These are phyloP conservation scores for Rachycentron canadum DNA, from an alignment of 2,797 vertebrate species.

Conservation along the genomic window DNA sequence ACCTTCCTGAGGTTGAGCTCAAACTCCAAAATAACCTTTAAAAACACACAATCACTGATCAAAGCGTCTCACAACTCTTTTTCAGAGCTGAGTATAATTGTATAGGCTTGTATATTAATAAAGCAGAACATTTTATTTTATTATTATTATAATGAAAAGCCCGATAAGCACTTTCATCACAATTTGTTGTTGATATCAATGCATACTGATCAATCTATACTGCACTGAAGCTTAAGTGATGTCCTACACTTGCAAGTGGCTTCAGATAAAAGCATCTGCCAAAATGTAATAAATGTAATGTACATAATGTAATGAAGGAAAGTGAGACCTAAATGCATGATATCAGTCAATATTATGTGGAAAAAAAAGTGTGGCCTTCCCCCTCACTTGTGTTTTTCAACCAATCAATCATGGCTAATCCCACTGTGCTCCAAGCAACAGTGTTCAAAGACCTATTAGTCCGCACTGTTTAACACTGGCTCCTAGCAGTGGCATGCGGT, in stretches of 20 bases:
- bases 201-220: too few species aligned
- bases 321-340: not conserved
- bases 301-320: not conserved
- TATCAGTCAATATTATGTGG: slow-evolving; percentile 21
- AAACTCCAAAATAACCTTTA: too few species aligned
- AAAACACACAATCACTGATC: too few species aligned
- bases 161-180: not conserved
- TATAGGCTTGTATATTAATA: too few species aligned
- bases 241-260: too few species aligned
- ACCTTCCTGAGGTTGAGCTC: too few species aligned
- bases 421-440: slow-evolving; percentile 21
- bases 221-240: too few species aligned
- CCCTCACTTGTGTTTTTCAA: slow-evolving; percentile 29
- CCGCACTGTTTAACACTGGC: slow-evolving; percentile 39
- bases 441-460: slow-evolving; percentile 40
- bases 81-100: too few species aligned
- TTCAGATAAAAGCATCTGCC: too few species aligned
- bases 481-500: not conserved
- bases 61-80: too few species aligned
- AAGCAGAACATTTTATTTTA: too few species aligned
- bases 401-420: slow-evolving; percentile 36
- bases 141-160: not conserved
- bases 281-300: too few species aligned
- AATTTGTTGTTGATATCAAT: not conserved
- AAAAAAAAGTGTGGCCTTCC: slow-evolving; percentile 15